Conservation (phyloP, 1,140 invertebrate species). For the Megathymus violae region DNA sequence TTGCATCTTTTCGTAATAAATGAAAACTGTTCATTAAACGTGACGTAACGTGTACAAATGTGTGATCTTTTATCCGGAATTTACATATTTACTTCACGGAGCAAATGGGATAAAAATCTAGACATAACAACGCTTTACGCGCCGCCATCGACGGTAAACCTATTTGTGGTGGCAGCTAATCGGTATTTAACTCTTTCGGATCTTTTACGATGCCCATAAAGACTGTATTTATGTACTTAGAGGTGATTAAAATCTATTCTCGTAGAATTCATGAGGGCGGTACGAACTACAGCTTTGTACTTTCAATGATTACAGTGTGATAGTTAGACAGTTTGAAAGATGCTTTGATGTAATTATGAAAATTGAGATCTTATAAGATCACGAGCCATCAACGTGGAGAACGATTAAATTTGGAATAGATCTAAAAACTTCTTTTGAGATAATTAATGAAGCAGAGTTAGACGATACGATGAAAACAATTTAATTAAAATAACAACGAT, state of each 20-base stretch:
- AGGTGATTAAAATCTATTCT: slow-evolving; percentile 53
- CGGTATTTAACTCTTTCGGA: slow-evolving; percentile 52
- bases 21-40: too few species aligned
- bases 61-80: too few species aligned
- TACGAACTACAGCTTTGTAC: not conserved
- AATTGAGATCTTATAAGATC: slow-evolving; percentile 14
- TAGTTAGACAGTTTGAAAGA: slow-evolving; percentile 12
- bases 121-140: too few species aligned
- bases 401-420: slow-evolving; percentile 16
- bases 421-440: slow-evolving; percentile 4
- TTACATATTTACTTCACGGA: too few species aligned
- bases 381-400: slow-evolving; percentile 5
- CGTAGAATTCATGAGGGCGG: not conserved
- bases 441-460: not conserved
- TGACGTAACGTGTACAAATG: too few species aligned
- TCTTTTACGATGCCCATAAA: slow-evolving; percentile 49
- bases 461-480: not conserved
- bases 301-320: too few species aligned
- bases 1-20: too few species aligned
- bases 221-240: slow-evolving; percentile 42
- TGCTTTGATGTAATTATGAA: slow-evolving; percentile 6
- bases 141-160: slow-evolving; percentile 1
- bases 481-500: not conserved
- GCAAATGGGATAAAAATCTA: too few species aligned
- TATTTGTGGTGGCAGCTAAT: slow-evolving; percentile 53